phyloP scores from a whole-genome alignment of 2,888 invertebrate genomes.

The Xestia rhomboidea region DNA sequence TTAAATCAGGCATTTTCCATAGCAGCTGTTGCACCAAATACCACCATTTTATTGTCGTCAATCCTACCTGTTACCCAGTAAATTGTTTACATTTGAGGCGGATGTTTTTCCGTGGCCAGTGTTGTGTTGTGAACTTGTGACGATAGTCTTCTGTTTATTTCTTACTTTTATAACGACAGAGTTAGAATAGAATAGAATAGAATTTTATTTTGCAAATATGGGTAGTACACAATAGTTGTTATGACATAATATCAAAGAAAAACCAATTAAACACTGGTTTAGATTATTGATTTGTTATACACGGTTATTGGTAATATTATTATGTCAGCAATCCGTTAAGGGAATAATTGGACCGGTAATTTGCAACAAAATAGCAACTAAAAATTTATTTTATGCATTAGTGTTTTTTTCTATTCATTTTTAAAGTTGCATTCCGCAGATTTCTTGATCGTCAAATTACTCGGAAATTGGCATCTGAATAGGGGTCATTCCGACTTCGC shows the following conservation, averaged over 20 bases:
- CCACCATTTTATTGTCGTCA: neutral
- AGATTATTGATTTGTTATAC: neutral
- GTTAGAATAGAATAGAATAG: too few species aligned
- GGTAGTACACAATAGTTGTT: too few species aligned
- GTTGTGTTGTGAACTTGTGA: constrained; percentile 3
- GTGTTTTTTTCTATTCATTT: neutral
- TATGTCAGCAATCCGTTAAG: neutral
- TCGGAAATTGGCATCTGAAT: too few species aligned
- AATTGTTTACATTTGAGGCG: constrained; percentile 16
- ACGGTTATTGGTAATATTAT: neutral
- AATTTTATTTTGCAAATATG: too few species aligned
- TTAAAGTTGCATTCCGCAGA: neutral
- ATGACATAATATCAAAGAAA: too few species aligned
- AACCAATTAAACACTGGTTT: too few species aligned
- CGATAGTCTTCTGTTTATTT: constrained; percentile 3
- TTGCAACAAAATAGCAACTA: too few species aligned
- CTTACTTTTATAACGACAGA: neutral
- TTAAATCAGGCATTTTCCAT: neutral
- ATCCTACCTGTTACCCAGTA: neutral
- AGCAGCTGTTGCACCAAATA: neutral
- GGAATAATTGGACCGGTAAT: too few species aligned
- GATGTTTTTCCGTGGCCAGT: constrained; percentile 26
- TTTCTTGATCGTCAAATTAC: neutral
- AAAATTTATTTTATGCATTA: too few species aligned
- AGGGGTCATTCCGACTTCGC: too few species aligned